Evolutionary conservation across 2,888 invertebrate species (phyloP).

Genomic region (Sarcophaga carnaria): DNA sequence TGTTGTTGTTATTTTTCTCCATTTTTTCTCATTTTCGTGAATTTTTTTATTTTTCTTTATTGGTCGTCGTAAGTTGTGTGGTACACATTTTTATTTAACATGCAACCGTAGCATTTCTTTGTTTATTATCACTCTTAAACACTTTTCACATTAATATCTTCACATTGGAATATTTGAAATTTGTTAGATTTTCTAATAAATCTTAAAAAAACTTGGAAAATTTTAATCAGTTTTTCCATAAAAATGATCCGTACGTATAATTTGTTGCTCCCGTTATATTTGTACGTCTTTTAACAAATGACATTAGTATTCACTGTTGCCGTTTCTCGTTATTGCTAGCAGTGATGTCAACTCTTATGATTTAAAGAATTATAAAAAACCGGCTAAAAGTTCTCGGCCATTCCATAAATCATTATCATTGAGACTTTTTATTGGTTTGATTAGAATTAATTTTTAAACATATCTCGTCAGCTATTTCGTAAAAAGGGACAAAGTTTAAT

Average conservation of each 20-base stretch:
- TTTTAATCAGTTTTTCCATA: constrained; percentile 23
- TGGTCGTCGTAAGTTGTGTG: constrained; percentile 5
- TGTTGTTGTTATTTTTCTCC: constrained; percentile 47
- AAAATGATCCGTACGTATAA: constrained; percentile 23
- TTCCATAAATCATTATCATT: too few relatives aligned
- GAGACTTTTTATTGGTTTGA: too few relatives aligned
- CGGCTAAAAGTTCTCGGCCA: too few relatives aligned
- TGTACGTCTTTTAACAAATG: constrained; percentile 55
- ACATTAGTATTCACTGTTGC: constrained; percentile 41
- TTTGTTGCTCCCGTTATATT: constrained; percentile 42
- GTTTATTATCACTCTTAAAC: neutral
- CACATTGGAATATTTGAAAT: constrained; percentile 5
- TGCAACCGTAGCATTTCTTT: neutral
- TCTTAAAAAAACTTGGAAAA: neutral
- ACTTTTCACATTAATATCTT: neutral
- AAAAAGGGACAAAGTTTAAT: too few relatives aligned
- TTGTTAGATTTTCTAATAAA: constrained; percentile 2
- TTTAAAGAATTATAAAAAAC: too few relatives aligned
- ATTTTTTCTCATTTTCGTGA: constrained; percentile 19
- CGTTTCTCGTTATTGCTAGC: constrained; percentile 29
- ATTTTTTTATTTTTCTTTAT: constrained; percentile 35
- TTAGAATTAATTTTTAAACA: too few relatives aligned
- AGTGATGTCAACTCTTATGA: neutral
- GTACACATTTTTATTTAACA: constrained; percentile 51
- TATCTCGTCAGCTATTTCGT: too few relatives aligned